Evolutionary conservation across 2,113 vertebrate genomes (phyloP), one percentile per base, ranked within the genome.

Genomic region (Speoplatyrhinus poulsoni): DNA sequence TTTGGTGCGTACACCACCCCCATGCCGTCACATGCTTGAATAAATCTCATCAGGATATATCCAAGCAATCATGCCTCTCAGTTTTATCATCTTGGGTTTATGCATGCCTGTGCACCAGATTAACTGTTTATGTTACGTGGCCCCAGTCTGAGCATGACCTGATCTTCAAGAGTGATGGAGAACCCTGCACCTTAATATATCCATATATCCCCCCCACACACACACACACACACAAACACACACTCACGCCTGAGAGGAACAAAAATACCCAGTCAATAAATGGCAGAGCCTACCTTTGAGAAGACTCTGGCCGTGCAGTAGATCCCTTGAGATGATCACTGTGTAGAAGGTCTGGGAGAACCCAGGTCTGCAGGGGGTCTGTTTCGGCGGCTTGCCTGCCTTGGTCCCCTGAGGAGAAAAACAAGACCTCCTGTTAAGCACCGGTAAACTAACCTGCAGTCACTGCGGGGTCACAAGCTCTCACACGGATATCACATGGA

Each of bases 271-370:
- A 75, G 80, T 83, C 62, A 26, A 65, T 75, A 73, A 76, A 77
- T 71, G 75, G 70, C 64, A 48, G 72, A 60, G 62, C 92, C 83
- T 87, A 94, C 93, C 92, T 94, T 91, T 93, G 74, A 93, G 87
- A 75, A 91, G 87, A 83, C 82, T 89, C 83, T 89, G 89, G 65
- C 91, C 90, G 1, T 84, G 92, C 74, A 92, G 87, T 7, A 87
- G 60, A 52, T 92, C 91, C 85, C 88, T 89, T n/a, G 92, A 85
- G 89, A 94, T 84, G 70, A 93, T 90, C 82, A 94, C 85, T 12
- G 90, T 92, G 88, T 93, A 94, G 90, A 93, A 93, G 87, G 86
- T 92, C 85, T 92, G 89, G 85, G 92, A 92, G 91, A 94, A 94
- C 79, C 93, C 93, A 33, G 92, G 88, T 86, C 86, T 83, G 81